A percentile compares a stretch with the other conserved stretches of the same genome.
These are phyloP conservation scores for Cecropterus lyciades DNA, from an alignment of 1,140 invertebrate genomes.

Conservation along the genomic window DNA sequence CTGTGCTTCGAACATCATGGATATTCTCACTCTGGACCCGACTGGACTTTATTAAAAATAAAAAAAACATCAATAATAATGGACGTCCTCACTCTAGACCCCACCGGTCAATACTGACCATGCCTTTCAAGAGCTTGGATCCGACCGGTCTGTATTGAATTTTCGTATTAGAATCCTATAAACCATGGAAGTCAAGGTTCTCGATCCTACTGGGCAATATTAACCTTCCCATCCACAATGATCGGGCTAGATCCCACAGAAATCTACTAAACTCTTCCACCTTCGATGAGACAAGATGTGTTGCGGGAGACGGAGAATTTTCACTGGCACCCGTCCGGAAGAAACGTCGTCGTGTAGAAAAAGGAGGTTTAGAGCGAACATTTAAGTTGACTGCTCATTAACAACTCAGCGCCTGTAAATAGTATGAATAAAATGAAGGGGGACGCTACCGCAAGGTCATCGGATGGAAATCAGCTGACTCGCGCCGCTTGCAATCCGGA, in stretches of 20 bases:
- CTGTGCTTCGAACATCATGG: conserved; percentile 67
- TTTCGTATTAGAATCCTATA: conserved; percentile 57
- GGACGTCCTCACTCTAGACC: conserved; percentile 70
- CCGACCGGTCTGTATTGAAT: conserved; percentile 77
- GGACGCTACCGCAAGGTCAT: conserved; percentile 73
- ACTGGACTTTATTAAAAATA: conserved; percentile 75
- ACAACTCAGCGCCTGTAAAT: conserved; percentile 71
- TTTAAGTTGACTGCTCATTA: conserved; percentile 51
- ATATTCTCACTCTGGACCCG: conserved; percentile 75
- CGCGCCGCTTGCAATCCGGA: conserved; percentile 71
- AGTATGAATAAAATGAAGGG: conserved; percentile 68
- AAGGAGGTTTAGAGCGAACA: conserved; percentile 57
- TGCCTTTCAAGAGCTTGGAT: conserved; percentile 63
- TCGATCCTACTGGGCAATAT: conserved; percentile 61
- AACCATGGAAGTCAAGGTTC: conserved; percentile 49
- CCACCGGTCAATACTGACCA: conserved; percentile 75
- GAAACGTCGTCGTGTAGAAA: conserved; percentile 79
- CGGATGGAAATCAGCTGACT: conserved; percentile 79
- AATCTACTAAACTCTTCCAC: conserved; percentile 65
- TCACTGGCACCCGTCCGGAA: conserved; percentile 69
- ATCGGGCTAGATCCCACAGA: conserved; percentile 76
- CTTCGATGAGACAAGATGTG: conserved; percentile 72
- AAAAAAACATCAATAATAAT: conserved; percentile 48
- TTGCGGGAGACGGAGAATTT: conserved; percentile 71
- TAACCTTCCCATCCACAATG: conserved; percentile 57